Evolutionary conservation across 2,113 vertebrate genomes (phyloP), one percentile per base, ranked within the genome.

Genomic region (Colistium nudipinnis): DNA sequence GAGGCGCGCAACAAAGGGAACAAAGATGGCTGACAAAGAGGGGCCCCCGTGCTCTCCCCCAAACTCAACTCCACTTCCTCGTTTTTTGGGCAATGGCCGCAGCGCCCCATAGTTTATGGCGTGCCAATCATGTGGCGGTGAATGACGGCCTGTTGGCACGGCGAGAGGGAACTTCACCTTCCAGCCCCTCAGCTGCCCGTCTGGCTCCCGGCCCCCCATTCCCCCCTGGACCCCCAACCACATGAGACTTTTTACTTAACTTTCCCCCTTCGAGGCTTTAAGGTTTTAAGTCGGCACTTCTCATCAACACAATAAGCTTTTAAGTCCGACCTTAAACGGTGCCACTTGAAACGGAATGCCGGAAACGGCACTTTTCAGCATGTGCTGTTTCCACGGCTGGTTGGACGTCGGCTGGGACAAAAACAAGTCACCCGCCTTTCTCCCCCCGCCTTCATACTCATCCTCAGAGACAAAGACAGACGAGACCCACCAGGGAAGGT

Each of bases 1-100:
- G 74, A 22, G 72, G 48, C 59, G 12, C 5, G 19, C 79, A 84
- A 92, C 90, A 91, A 92, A 89, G 73, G 49, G 78, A 85, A 90
- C 90, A 92, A 93, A 90, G 92, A 92, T 94, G 90, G 87, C 87
- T 78, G 89, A 90, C 88, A 92, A 89, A 91, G 82, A 56, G 59
- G 79, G 81, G 85, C 84, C 78, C 78, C 16, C n/a, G n/a, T n/a
- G 24, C 60, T 56, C 68, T 72, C 71, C 74, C 49, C 81, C 84
- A 82, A 72, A 69, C 82, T 84, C 79, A 88, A 85, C 74, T 73
- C 62, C 70, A 92, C 89, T 92, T 93, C 90, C 88, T 92, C 71
- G 63, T 85, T 78, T 85, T 75, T 74, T 41, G 60, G 68, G 80
- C 72, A 74, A 83, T 71, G 17, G 48, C 61, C 1, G 35, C 44